Conservation (phyloP, 2,888 invertebrate species). For the Drosophila mayaguana region DNA sequence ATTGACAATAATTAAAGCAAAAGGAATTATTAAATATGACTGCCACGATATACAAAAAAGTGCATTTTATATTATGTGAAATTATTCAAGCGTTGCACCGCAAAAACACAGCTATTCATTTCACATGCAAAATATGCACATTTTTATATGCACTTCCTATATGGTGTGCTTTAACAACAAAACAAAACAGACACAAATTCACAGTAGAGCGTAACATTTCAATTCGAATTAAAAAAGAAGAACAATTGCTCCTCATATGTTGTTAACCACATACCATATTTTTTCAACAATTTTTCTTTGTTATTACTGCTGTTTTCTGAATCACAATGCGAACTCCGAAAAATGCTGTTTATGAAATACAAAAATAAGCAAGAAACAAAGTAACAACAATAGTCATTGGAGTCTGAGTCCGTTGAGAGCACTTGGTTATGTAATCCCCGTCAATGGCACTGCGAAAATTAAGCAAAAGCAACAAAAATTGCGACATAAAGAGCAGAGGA, state of each 20-base stretch:
- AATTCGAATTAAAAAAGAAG: neutral
- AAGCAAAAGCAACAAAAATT: slow-evolving; percentile 45
- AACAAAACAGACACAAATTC: neutral
- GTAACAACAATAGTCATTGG: slow-evolving; percentile 19
- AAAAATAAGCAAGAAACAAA: slow-evolving; percentile 11
- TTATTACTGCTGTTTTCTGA: slow-evolving; percentile 10
- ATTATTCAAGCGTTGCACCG: slow-evolving; percentile 8
- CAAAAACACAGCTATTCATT: slow-evolving; percentile 22
- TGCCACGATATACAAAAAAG: neutral
- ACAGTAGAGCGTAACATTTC: neutral
- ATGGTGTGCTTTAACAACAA: neutral
- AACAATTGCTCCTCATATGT: slow-evolving; percentile 2
- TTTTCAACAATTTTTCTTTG: slow-evolving; percentile 8
- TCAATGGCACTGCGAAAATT: slow-evolving; percentile 55
- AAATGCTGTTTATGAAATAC: slow-evolving; percentile 29
- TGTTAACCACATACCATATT: slow-evolving; percentile 11
- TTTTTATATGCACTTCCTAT: neutral
- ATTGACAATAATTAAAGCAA: slow-evolving; percentile 9
- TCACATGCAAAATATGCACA: neutral
- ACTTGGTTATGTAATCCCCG: slow-evolving; percentile 47
- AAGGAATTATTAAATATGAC: slow-evolving; percentile 1
- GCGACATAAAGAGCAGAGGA: slow-evolving; percentile 39
- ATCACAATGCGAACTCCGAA: slow-evolving; percentile 31
- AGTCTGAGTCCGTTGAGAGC: slow-evolving; percentile 39
- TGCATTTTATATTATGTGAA: neutral